A percentile compares a stretch with the other conserved stretches of the same genome.
phyloP scores from a whole-genome alignment of 1,140 invertebrate species.

The Leptopilina clavipes region DNA sequence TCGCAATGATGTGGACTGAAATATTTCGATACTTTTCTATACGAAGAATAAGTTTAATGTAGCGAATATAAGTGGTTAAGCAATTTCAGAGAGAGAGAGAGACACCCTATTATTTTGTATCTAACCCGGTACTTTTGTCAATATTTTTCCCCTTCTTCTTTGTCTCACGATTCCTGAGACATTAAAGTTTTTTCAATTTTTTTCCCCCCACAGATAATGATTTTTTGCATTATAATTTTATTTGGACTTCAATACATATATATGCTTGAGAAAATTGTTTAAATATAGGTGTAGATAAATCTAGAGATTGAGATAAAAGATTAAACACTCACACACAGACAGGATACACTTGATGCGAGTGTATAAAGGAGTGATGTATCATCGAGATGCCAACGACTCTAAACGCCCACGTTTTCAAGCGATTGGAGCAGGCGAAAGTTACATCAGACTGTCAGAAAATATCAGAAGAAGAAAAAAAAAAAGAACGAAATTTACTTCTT shows the following conservation, averaged over 20 bases:
- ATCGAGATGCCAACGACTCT: constrained; percentile 9
- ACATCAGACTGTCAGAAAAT: background rate
- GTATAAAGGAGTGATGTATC: background rate
- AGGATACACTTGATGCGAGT: background rate
- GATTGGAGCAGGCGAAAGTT: background rate
- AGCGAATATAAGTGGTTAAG: constrained; percentile 55
- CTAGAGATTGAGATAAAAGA: background rate
- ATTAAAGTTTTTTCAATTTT: background rate
- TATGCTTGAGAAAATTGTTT: too few relatives aligned
- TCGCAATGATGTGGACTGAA: constrained; percentile 6
- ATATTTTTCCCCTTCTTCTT: background rate
- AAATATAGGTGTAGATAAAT: too few relatives aligned
- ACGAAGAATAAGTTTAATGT: constrained; percentile 58
- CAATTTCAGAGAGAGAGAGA: constrained; percentile 35
- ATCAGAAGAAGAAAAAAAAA: background rate
- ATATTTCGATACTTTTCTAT: background rate
- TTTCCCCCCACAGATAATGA: background rate
- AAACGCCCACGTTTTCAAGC: constrained; percentile 9
- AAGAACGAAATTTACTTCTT: constrained; percentile 13
- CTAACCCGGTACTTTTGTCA: background rate
- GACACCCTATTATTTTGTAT: constrained; percentile 37
- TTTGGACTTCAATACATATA: too few relatives aligned
- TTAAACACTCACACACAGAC: background rate
- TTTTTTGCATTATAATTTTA: too few relatives aligned
- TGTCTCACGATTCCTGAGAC: background rate